Percentiles rank a stretch among this genome's conserved stretches.
Conservation (phyloP, 2,113 vertebrate species). For the Nanger granti region DNA sequence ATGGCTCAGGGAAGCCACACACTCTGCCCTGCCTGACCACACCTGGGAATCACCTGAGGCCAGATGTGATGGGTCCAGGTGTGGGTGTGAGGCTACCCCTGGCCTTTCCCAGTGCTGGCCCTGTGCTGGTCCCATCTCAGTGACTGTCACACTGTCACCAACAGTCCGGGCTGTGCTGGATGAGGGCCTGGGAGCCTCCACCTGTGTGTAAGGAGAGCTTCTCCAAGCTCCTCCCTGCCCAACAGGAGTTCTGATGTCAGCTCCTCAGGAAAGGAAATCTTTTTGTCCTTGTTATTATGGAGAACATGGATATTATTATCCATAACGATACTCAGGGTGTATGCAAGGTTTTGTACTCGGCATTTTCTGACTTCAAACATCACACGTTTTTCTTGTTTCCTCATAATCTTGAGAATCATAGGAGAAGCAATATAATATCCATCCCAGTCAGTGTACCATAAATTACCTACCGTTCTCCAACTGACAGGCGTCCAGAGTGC, state of each 20-base stretch:
- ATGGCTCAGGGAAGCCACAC: not conserved
- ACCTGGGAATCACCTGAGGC: accelerated
- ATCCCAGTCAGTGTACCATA: accelerated
- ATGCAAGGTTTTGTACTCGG: accelerated
- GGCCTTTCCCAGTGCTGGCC: accelerated
- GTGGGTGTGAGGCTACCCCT: not conserved
- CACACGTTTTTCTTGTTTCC: not conserved
- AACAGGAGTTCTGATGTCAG: not conserved
- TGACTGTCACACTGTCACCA: too few species aligned
- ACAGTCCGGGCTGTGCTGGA: accelerated
- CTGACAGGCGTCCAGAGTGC: not conserved
- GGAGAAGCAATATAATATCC: not conserved
- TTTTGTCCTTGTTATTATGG: accelerated
- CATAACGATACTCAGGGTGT: accelerated
- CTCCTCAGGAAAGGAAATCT: not conserved
- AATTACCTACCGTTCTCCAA: accelerated
- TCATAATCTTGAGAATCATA: not conserved
- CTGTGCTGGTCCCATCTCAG: accelerated
- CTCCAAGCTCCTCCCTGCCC: too few species aligned
- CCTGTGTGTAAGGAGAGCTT: accelerated
- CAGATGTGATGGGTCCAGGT: accelerated
- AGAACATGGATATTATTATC: accelerated
- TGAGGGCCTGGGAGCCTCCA: not conserved
- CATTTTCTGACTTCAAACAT: not conserved
- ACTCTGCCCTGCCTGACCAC: accelerated